These are phyloP conservation scores for Prionailurus bengalensis DNA, from an alignment of 2,113 vertebrate species.

Conservation along the genomic window DNA sequence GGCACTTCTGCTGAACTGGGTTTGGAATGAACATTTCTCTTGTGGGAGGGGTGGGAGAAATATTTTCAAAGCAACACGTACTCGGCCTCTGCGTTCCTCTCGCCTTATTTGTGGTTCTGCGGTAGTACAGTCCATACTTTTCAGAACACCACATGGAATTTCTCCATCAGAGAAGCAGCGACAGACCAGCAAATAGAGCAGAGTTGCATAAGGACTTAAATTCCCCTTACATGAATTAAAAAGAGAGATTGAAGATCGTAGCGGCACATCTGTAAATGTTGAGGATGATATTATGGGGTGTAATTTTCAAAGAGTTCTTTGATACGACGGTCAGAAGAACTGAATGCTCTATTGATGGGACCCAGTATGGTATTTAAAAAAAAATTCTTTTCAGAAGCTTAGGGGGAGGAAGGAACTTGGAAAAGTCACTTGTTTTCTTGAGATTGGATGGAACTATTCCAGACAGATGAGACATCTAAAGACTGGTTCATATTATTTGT, in stretches of 20 bases:
- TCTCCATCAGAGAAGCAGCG: not conserved
- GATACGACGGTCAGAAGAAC: not conserved
- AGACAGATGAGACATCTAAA: not conserved
- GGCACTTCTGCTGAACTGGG: not conserved
- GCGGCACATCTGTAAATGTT: not conserved
- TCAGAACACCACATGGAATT: not conserved
- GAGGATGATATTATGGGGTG: not conserved
- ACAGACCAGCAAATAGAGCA: not conserved
- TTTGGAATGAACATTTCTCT: not conserved
- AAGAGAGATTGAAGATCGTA: not conserved
- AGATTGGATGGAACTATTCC: not conserved
- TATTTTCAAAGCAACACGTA: not conserved
- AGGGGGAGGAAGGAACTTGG: not conserved
- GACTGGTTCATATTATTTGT: not conserved
- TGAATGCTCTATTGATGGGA: not conserved
- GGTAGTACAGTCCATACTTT: not conserved
- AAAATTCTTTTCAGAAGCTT: not conserved
- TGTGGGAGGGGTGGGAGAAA: not conserved
- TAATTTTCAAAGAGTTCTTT: constrained; percentile 15
- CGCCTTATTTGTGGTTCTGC: not conserved
- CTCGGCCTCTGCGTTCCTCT: not conserved
- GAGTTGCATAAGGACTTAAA: not conserved
- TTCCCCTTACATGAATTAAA: not conserved
- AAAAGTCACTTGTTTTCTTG: not conserved
- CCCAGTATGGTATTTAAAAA: not conserved